These are phyloP conservation scores for Axis porcinus DNA, from an alignment of 2,113 vertebrate genomes.

Conservation along the genomic window DNA sequence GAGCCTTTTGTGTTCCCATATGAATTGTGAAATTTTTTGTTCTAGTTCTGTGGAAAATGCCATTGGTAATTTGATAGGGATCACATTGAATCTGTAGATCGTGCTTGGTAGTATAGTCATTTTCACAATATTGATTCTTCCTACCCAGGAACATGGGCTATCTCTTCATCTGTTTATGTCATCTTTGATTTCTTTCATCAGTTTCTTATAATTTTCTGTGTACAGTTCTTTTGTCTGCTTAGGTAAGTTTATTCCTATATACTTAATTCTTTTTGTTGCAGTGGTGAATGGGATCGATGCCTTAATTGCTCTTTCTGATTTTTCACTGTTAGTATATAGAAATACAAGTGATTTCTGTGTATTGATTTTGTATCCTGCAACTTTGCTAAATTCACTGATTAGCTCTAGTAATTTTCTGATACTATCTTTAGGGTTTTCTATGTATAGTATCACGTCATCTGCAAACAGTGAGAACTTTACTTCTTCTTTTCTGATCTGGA, in stretches of 20 bases:
- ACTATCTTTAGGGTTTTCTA: neutral
- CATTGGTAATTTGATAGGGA: neutral
- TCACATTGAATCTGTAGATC: neutral
- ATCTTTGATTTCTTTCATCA: neutral
- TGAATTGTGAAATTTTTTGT: neutral
- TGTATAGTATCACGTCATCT: neutral
- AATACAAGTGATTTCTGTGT: neutral
- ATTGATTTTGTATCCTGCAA: neutral
- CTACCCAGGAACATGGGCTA: neutral
- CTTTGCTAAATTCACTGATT: neutral
- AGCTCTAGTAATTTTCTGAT: neutral
- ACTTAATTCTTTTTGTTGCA: neutral
- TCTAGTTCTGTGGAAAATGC: neutral
- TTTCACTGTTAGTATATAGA: neutral
- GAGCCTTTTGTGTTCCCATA: neutral
- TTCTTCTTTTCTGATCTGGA: neutral
- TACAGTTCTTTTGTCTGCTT: neutral
- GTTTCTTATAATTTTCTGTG: neutral
- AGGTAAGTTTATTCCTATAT: neutral
- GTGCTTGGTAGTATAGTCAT: neutral
- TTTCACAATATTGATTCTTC: neutral
- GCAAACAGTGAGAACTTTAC: neutral
- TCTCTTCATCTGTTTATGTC: neutral
- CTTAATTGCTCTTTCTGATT: neutral
- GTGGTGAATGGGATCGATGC: neutral